Evolutionary conservation across 2,113 vertebrate species (phyloP), one percentile per base, ranked within the genome.

Genomic region (Aramus guarauna): DNA sequence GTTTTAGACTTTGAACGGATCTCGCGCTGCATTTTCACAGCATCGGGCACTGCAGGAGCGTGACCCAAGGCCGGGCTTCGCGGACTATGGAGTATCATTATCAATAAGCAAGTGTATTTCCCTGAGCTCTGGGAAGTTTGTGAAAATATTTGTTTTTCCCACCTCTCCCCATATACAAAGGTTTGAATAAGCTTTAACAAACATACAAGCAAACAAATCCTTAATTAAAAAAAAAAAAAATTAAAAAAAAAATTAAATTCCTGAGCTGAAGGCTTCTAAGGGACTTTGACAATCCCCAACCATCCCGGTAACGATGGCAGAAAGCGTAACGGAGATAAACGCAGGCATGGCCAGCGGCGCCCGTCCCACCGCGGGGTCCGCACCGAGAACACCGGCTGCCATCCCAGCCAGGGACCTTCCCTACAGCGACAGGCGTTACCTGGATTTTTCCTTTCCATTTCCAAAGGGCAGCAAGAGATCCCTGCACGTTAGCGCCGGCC

Each of bases 181-280:
- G 67, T 75, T 95, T 94, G 91, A 91, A 91, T 90, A 75, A 91
- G 77, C 80, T 90, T 92, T 85, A 90, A 88, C 95, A 95, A 92
- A 90, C 64, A 82, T 2, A 48, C 39, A 90, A 92, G 89, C 89
- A 95, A 97, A 94, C 72, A 91, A 88, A 66, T 16, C 53, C 80
- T 76, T 88, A 91, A 93, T 92, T 88, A 75, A 92, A 85, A 41
- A 41, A 41, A 39, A 41, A 91, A n/a, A 63, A 37, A n/a, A 24
- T 4, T 27, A 29, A 3, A 52, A 14, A 27, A 30, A 71, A 58
- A 37, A n/a, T 60, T 12, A 56, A 81, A 92, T 60, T 91, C 79
- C 89, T 82, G 50, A 96, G 80, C 94, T 85, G 92, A 79, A 87
- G n/a, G 71, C 50, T 79, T 73, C 80, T 37, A 56, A 11, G 45